phyloP scores from a whole-genome alignment of 2,888 invertebrate genomes.

The Archaeoteleia sp. region DNA sequence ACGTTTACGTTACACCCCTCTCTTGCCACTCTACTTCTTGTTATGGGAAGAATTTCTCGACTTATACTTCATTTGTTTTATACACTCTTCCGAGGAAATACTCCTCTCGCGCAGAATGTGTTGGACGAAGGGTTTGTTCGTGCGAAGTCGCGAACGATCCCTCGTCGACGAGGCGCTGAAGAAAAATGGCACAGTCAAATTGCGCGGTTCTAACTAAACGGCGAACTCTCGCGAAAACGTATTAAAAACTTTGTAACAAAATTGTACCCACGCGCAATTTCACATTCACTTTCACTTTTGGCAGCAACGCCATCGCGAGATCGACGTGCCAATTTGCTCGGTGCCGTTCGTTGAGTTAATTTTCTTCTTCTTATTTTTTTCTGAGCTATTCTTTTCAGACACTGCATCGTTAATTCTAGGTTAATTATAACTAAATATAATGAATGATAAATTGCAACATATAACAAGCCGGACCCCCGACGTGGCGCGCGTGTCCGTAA shows the following conservation, averaged over 20 bases:
- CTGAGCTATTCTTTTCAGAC: conserved; percentile 33
- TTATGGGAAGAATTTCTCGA: conserved; percentile 18
- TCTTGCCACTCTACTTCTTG: conserved; percentile 30
- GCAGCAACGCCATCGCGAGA: neutral
- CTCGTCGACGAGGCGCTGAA: conserved; percentile 4
- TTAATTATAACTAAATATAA: conserved; percentile 17
- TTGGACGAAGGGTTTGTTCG: conserved; percentile 1
- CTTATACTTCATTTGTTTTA: conserved; percentile 21
- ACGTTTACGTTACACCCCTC: conserved; percentile 3
- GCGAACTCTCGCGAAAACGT: neutral
- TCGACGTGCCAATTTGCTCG: conserved; percentile 2
- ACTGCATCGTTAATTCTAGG: conserved; percentile 42
- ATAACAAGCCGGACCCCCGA: conserved; percentile 44
- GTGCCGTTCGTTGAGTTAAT: neutral
- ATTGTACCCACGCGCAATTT: neutral
- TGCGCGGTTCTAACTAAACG: conserved; percentile 14
- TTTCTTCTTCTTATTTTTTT: conserved; percentile 16
- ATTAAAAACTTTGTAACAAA: neutral
- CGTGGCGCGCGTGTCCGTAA: conserved; percentile 35
- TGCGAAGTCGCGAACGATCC: conserved; percentile 5
- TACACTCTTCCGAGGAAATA: conserved; percentile 12
- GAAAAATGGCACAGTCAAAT: conserved; percentile 11
- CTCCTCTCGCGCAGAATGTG: conserved; percentile 5
- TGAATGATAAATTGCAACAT: conserved; percentile 23
- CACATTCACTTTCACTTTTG: neutral